Evolutionary conservation across 2,888 invertebrate species (phyloP), one percentile per base, ranked within the genome.

Genomic region (Drosophila siamana): DNA sequence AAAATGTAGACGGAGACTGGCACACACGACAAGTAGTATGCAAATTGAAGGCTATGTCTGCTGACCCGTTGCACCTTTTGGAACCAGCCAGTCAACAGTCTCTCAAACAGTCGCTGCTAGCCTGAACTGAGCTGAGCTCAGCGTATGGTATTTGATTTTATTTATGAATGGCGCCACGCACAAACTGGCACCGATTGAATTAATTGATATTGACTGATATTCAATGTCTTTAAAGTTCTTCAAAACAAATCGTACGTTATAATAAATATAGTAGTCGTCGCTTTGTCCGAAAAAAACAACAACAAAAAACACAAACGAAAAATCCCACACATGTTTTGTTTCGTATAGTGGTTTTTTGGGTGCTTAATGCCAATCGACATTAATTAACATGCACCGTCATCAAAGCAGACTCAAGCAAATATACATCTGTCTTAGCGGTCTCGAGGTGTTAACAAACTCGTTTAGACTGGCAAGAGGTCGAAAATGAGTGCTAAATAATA

Each of bases 151-250:
- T 60, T 51, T 51, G 16, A 40, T 55, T 46, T 38, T 54, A 59
- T 79, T 81, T 79, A 81, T 84, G 72, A 78, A 77, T 69, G 70
- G 70, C 86, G 69, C 81, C 81, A 66, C 77, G 84, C 79, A 86
- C 84, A 74, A 74, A 77, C 77, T 79, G 81, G 81, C 77, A 84
- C 83, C 74, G 70, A 69, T 64, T 67, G 38, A 78, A 59, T 63
- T 64, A 74, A 70, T 77, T 63, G 60, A 11, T 55, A 50, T 63
- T 66, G 60, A 54, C 52, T 60, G 48, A 43, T 57, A 71, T 63
- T 78, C 76, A 74, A 65, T 67, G 65, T 69, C 75, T 76, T 57
- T 47, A 55, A 48, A 73, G 68, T 80, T 81, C 76, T 83, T 68
- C 69, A 74, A 74, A 84, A 74, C 64, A 80, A 75, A 81, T 61